A percentile compares a stretch with the other conserved stretches of the same genome.
Conservation (phyloP, 2,797 vertebrate genomes). For the Sebastes minor region DNA sequence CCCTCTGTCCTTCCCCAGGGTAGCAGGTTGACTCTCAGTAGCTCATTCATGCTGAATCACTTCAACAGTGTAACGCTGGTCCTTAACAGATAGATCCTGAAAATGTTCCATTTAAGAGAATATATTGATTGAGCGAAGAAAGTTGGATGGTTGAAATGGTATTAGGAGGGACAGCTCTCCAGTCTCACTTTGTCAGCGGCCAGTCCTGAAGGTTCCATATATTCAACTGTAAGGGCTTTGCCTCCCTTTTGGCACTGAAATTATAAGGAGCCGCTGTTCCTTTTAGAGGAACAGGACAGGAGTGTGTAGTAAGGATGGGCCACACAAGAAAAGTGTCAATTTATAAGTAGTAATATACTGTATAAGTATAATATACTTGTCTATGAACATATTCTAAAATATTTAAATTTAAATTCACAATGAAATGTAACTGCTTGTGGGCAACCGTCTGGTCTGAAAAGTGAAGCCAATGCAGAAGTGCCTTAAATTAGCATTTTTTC, state of each 20-base stretch:
- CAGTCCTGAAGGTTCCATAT: neutral
- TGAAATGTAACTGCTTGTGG: neutral
- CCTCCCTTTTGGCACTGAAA: neutral
- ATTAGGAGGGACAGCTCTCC: neutral
- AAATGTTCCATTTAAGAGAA: constrained; percentile 19
- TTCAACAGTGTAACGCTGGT: neutral
- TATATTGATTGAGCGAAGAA: constrained; percentile 17
- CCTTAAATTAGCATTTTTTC: too few species aligned
- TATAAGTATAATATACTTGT: neutral
- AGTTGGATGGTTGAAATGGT: neutral
- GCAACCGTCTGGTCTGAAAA: too few species aligned
- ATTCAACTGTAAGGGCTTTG: neutral
- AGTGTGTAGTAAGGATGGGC: neutral
- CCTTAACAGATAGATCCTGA: constrained; percentile 10
- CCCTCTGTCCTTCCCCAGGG: constrained; percentile 31
- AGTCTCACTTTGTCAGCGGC: constrained; percentile 1
- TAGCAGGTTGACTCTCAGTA: constrained; percentile 22
- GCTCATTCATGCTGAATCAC: constrained; percentile 22
- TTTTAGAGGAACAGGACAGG: neutral
- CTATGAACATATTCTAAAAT: neutral
- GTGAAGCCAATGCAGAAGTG: too few species aligned
- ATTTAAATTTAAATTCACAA: neutral
- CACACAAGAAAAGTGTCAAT: neutral
- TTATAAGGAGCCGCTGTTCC: neutral
- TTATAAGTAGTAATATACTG: too few species aligned